Conservation (phyloP, 2,888 invertebrate genomes). For the Pemphredon lugubris region DNA sequence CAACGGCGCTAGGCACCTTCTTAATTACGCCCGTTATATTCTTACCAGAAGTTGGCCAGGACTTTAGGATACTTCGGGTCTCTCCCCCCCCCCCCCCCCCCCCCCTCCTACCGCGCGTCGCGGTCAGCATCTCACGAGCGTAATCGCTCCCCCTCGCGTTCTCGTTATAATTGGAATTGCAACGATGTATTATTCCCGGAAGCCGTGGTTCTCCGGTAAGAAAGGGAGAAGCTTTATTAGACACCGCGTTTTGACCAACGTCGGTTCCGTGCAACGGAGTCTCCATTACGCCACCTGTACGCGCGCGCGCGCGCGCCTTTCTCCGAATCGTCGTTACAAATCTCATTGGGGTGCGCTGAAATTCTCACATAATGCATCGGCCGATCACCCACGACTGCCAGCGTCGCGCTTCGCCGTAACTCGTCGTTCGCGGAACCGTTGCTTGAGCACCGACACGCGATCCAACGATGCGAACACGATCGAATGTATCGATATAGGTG, state of each 20-base stretch:
- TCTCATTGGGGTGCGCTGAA: conserved; percentile 32
- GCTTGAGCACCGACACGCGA: conserved; percentile 60
- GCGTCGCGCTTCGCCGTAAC: conserved; percentile 27
- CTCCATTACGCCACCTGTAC: conserved; percentile 8
- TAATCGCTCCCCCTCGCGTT: neutral
- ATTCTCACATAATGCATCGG: conserved; percentile 38
- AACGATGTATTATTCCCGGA: too few species aligned
- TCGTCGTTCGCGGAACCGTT: conserved; percentile 51
- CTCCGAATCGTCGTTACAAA: conserved; percentile 25
- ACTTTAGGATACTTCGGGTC: conserved; percentile 41
- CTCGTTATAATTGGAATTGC: neutral
- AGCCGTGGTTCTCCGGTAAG: too few species aligned
- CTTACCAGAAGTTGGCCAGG: conserved; percentile 48
- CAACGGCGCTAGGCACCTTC: conserved; percentile 75
- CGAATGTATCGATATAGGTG: conserved; percentile 50
- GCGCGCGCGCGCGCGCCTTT: too few species aligned
- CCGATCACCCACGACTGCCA: conserved; percentile 41
- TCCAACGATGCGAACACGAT: conserved; percentile 58
- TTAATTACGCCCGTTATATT: conserved; percentile 74
- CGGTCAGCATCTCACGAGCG: neutral
- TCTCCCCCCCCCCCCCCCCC: too few species aligned
- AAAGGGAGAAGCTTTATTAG: too few species aligned
- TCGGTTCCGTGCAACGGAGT: conserved; percentile 3
- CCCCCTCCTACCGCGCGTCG: neutral
- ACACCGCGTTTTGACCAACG: too few species aligned